Evolutionary conservation across 2,113 vertebrate genomes (phyloP).

Genomic region (Felis catus): DNA sequence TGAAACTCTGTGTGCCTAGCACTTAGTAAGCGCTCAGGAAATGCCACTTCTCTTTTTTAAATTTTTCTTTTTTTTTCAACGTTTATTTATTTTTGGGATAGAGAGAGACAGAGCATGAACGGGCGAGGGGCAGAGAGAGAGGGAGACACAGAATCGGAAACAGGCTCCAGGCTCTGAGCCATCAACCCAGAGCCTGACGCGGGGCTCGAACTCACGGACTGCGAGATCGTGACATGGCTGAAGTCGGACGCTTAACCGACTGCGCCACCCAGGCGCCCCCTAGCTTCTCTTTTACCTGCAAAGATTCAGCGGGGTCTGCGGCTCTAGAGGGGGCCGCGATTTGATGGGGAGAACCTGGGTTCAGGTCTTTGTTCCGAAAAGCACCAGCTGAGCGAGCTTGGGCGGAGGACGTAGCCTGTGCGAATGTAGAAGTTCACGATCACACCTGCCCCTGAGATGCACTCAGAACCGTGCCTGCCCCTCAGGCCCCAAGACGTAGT

Average conservation of each 20-base stretch:
- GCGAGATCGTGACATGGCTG: too few species aligned
- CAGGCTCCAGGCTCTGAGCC: too few species aligned
- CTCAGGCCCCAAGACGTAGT: background rate
- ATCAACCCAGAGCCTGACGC: too few species aligned
- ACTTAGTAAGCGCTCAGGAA: background rate
- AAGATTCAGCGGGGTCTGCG: background rate
- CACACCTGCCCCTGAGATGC: background rate
- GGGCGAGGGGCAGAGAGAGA: too few species aligned
- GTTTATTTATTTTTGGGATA: too few species aligned
- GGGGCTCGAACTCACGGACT: too few species aligned
- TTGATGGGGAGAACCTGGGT: background rate
- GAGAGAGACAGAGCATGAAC: too few species aligned
- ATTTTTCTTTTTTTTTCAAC: too few species aligned
- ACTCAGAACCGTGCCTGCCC: background rate
- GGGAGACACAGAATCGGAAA: too few species aligned
- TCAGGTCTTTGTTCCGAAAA: background rate
- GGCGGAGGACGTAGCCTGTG: background rate
- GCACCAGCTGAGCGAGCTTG: background rate
- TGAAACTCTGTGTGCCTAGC: background rate
- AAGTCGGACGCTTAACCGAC: too few species aligned
- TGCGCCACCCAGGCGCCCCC: too few species aligned
- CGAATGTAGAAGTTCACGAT: background rate
- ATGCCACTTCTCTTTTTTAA: background rate
- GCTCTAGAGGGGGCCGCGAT: background rate
- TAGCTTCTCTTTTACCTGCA: background rate